Base-by-base conservation (phyloP, 2,113 vertebrate genomes). In the Rhodinocichla rosea region DNA sequence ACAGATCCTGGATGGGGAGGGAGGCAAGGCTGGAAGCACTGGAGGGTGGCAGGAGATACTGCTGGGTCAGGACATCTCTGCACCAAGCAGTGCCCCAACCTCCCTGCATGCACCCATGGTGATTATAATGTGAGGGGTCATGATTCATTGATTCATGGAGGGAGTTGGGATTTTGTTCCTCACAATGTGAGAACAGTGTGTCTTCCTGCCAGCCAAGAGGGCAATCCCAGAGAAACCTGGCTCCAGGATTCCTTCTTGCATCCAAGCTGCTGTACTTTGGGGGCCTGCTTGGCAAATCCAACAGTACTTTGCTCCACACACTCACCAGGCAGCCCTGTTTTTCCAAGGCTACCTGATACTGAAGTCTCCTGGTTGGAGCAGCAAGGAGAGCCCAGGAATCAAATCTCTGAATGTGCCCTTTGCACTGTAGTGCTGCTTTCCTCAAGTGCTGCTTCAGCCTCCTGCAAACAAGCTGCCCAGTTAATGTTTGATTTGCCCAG, bases 401-500 rank as follows among this genome's bases (percentile, higher is more conserved):
- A 63, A 73, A 64, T 49, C 53, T 75, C 37, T 3, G 1, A 59
- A 44, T 0, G 0, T 93, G 91, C 79, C 83, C 94, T 96, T 95
- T 93, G 87, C 78, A 42, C 89, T 52, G 10, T 1, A 3, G 83
- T 10, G 56, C 63, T 67, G 59, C 67, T 91, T 91, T 71, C 78
- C 33, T 32, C 64, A 88, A 67, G 89, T 78, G 85, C 92, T 92
- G 70, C 70, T 84, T 89, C 81, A 75, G 64, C 45, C 83, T 88
- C 75, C 76, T 92, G 59, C 75, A 92, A 91, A 88, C 40, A 80
- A 68, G 49, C 44, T 68, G 57, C 42, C 79, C 63, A 28, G 97
- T 97, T 97, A 96, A 95, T 96, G 89, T 95, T 97, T 97, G 94
- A 96, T 86, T 86, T 80, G 19, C 67, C 83, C 5, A 57, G 68